Evolutionary conservation across 2,113 vertebrate genomes (phyloP).

Genomic region (Rutilus rutilus): DNA sequence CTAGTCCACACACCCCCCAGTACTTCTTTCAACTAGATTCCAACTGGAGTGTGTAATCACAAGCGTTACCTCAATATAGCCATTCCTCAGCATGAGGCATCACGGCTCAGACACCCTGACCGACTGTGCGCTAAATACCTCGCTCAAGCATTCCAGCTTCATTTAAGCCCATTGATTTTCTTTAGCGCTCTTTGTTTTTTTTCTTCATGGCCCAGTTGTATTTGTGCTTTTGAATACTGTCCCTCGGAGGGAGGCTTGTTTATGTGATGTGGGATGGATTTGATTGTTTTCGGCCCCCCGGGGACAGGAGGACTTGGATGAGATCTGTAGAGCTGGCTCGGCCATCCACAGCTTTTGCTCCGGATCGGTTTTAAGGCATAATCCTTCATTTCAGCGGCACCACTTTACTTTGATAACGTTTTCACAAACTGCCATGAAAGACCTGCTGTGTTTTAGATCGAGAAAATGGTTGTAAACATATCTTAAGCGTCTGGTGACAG

Average conservation of each 20-base stretch:
- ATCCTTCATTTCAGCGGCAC: slow-evolving; percentile 33
- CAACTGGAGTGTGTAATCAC: slow-evolving; percentile 17
- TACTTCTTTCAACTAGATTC: slow-evolving; percentile 9
- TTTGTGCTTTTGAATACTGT: slow-evolving; percentile 46
- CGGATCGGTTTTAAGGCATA: slow-evolving; percentile 21
- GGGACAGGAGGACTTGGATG: slow-evolving; percentile 31
- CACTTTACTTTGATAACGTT: slow-evolving; percentile 42
- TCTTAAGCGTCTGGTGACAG: slow-evolving; percentile 18
- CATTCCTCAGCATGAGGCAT: slow-evolving; percentile 33
- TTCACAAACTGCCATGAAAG: slow-evolving; percentile 31
- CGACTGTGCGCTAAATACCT: slow-evolving; percentile 37
- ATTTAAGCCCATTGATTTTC: slow-evolving; percentile 37
- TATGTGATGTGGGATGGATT: slow-evolving; percentile 41
- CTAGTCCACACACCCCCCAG: not conserved
- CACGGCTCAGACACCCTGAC: slow-evolving; percentile 38
- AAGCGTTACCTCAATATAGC: slow-evolving; percentile 31
- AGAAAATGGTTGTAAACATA: slow-evolving; percentile 37
- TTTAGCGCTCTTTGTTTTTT: slow-evolving; percentile 39
- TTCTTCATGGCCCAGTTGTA: slow-evolving; percentile 32
- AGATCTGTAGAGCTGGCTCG: slow-evolving; percentile 22
- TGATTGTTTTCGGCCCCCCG: slow-evolving; percentile 39
- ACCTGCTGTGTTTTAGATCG: slow-evolving; percentile 32
- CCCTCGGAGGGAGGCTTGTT: slow-evolving; percentile 48
- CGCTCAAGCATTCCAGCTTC: slow-evolving; percentile 32
- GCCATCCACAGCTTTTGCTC: slow-evolving; percentile 22